Percentiles rank a stretch among this genome's conserved stretches.
Conservation (phyloP, 1,140 invertebrate species). For the Drosophila sp. region DNA sequence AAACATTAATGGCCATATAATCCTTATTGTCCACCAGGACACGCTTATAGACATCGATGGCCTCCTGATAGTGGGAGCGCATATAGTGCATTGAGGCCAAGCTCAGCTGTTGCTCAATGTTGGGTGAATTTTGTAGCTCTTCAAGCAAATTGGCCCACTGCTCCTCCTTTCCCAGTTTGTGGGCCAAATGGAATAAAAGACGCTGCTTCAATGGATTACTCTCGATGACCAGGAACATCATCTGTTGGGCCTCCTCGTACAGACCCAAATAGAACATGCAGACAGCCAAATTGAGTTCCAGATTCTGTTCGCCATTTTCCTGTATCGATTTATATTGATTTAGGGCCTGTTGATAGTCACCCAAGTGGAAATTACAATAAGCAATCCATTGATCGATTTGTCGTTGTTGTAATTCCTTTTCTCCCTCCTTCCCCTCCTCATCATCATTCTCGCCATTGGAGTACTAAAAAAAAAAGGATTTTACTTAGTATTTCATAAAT, state of each 20-base stretch:
- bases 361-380: slow-evolving; percentile 97
- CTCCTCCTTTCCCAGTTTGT: slow-evolving; percentile 95
- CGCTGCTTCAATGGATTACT: slow-evolving; percentile 88
- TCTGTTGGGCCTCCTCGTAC: slow-evolving; percentile 87
- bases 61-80: slow-evolving; percentile 98
- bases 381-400: slow-evolving; percentile 94
- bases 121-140: slow-evolving; percentile 93
- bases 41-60: slow-evolving; percentile 99
- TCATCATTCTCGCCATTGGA: slow-evolving; percentile 73
- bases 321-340: slow-evolving; percentile 87
- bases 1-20: slow-evolving; percentile 97
- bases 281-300: slow-evolving; percentile 93
- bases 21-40: slow-evolving; percentile 96
- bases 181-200: slow-evolving; percentile 95
- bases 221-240: slow-evolving; percentile 84
- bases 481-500: neutral
- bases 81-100: slow-evolving; percentile 98
- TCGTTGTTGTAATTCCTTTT: slow-evolving; percentile 84
- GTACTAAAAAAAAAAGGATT: slow-evolving; percentile 36
- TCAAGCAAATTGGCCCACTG: slow-evolving; percentile 92
- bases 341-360: slow-evolving; percentile 95
- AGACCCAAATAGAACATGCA: slow-evolving; percentile 97
- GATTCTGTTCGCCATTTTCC: slow-evolving; percentile 79
- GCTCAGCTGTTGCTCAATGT: slow-evolving; percentile 97
- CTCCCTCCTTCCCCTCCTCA: slow-evolving; percentile 84